phyloP scores from a whole-genome alignment of 92 coral and sea anemone species.

The Heteractis magnifica region DNA sequence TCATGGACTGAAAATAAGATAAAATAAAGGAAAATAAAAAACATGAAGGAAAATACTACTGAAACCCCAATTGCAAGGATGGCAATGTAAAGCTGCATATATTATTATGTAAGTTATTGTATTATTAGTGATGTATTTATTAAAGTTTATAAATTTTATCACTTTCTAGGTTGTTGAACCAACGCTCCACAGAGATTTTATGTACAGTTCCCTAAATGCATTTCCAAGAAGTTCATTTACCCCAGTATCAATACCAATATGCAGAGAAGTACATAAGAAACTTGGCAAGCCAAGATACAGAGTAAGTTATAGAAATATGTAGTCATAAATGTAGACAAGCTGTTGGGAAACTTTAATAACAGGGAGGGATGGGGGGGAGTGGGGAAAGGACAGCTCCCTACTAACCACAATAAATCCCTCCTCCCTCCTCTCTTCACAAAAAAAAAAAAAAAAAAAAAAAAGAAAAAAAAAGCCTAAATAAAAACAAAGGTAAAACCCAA shows the following conservation, averaged over 20 bases:
- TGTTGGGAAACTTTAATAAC: too few species aligned
- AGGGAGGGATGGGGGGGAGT: too few species aligned
- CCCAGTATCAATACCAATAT: constrained; percentile 87
- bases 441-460: too few species aligned
- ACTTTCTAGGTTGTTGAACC: constrained; percentile 86
- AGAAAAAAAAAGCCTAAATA: too few species aligned
- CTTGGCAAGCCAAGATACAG: constrained; percentile 88
- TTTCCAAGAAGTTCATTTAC: constrained; percentile 84
- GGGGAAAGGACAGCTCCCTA: too few species aligned
- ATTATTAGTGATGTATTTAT: too few species aligned
- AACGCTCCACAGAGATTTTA: constrained; percentile 89
- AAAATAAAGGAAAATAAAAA: too few species aligned
- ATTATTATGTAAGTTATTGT: neutral
- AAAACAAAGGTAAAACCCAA: too few species aligned
- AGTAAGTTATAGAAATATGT: constrained; percentile 40
- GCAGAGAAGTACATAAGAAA: constrained; percentile 91
- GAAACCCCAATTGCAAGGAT: neutral
- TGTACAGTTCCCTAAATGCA: constrained; percentile 95
- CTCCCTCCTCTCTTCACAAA: too few species aligned
- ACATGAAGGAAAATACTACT: neutral
- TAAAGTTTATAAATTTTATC: neutral
- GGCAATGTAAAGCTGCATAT: too few species aligned
- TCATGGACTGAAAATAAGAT: too few species aligned
- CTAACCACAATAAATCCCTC: too few species aligned
- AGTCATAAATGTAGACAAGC: neutral